Base-by-base conservation (phyloP, 2,113 vertebrate genomes). In the Stegastes partitus region DNA sequence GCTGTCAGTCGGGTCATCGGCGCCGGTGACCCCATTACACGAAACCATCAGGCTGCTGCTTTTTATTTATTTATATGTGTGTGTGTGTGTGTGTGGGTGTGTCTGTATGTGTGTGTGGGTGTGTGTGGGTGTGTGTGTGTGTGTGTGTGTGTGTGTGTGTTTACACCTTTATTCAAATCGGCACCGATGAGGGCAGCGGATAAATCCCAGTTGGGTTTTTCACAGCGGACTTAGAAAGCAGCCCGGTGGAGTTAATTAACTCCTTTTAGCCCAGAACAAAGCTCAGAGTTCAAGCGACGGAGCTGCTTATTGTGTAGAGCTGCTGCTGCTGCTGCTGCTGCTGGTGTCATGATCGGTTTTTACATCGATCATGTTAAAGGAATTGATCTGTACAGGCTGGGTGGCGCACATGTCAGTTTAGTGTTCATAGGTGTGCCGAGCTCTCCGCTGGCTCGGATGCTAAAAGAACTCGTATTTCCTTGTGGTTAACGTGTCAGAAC, bases 291-390 rank as follows among this genome's bases (percentile, higher is more conserved):
- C 42, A 78, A 42, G 15, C 78, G 28, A 34, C 3, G 4, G 54
- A 31, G 22, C 37, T 65, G 26, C 21, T 77, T 77, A 45, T 42
- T 79, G 23, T 63, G 31, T 42, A 16, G 47, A 59, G 58, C 54
- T 37, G 1, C 59, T 61, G 21, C 44, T 42, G 42, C 19, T 49
- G 16, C 59, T 70, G 10, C 58, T n/a, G 57, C 53, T 57, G 45
- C 15, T 47, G 6, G 15, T 26, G 56, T n/a, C n/a, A n/a, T 23
- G 11, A 39, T n/a, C 57, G 39, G 67, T 79, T 72, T n/a, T 81
- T 7, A 18, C 64, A 83, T 87, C 66, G 83, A 87, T 91, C 74
- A 4, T 9, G 26, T 58, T 65, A 69, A 78, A 57, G 63, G 37
- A 73, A 88, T 87, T 6, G 76, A 83, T 89, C 63, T 44, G 26